Percentiles rank a stretch among this genome's conserved stretches.
These are phyloP conservation scores for Adelphocoris suturalis DNA, from an alignment of 2,888 invertebrate species.

Conservation along the genomic window DNA sequence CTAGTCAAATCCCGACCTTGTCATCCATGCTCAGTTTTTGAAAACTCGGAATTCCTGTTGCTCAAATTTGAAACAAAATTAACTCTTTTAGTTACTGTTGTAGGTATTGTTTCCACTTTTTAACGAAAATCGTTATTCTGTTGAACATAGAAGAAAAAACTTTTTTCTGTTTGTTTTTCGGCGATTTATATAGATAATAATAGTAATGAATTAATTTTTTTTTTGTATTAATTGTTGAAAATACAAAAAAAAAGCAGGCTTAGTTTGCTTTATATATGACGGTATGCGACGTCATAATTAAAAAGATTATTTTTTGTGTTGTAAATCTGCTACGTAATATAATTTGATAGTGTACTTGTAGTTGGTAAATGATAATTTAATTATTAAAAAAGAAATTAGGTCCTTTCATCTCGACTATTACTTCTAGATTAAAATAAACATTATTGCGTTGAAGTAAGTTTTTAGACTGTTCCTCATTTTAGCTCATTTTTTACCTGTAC, in stretches of 20 bases:
- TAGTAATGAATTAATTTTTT: neutral
- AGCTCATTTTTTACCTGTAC: slow-evolving; percentile 60
- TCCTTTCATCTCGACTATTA: slow-evolving; percentile 52
- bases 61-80: slow-evolving; percentile 54
- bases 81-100: slow-evolving; percentile 38
- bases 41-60: slow-evolving; percentile 63
- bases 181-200: neutral
- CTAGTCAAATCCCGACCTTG: slow-evolving; percentile 62
- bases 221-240: slow-evolving; percentile 18
- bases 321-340: slow-evolving; percentile 46
- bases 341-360: slow-evolving; percentile 26
- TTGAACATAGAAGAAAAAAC: neutral
- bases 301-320: slow-evolving; percentile 24
- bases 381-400: slow-evolving; percentile 55
- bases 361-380: slow-evolving; percentile 45
- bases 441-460: slow-evolving; percentile 52
- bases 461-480: slow-evolving; percentile 66
- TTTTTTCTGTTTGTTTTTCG: neutral
- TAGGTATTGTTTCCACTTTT: slow-evolving; percentile 23
- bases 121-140: neutral
- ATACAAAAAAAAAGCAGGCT: slow-evolving; percentile 14
- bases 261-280: slow-evolving; percentile 4
- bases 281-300: neutral
- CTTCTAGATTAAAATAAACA: slow-evolving; percentile 44
- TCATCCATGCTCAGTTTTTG: slow-evolving; percentile 59